Base-by-base conservation (phyloP, 2,113 vertebrate species). In the Mustela lutreola region DNA sequence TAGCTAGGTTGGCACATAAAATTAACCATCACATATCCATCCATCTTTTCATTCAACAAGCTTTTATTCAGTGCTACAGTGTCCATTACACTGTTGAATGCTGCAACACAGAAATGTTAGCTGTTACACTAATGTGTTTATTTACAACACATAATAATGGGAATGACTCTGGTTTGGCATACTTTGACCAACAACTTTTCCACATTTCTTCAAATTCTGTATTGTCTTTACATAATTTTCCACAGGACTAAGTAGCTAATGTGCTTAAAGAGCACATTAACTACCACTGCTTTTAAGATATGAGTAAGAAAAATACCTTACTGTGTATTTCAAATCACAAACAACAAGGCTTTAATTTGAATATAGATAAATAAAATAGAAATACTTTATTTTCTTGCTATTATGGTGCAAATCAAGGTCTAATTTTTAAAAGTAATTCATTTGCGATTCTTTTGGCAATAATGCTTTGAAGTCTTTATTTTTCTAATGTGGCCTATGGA, bases 391-490 rank as follows among this genome's bases (percentile, higher is more conserved):
- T 87, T 98, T 98, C 85, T 70, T 95, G 36, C 81, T 78, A 89
- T 97, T 88, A 96, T 94, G 87, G 75, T 78, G 10, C 24, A 90
- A 96, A 89, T 82, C 83, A 53, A 86, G 28, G 28, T 67, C 83
- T 96, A 90, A 84, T 87, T 86, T 95, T 93, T 73, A 80, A 5
- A 84, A 42, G 42, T 94, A 90, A 89, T 70, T 83, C 97, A 94
- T 95, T 95, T 96, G 31, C 78, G 97, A 60, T 73, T 82, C 4
- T 90, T 96, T 95, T 90, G 12, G 84, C 94, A 97, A 92, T 86
- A 98, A 94, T 67, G 80, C 36, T 92, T 89, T 98, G 78, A 97
- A 97, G 92, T 94, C 97, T 98, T 98, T 97, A 82, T 93, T 95
- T 86, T 82, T 98, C 97, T 88, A 97, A 98, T 73, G 70, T 42